Conservation (phyloP, 2,888 invertebrate species). For the Euphydryas editha region DNA sequence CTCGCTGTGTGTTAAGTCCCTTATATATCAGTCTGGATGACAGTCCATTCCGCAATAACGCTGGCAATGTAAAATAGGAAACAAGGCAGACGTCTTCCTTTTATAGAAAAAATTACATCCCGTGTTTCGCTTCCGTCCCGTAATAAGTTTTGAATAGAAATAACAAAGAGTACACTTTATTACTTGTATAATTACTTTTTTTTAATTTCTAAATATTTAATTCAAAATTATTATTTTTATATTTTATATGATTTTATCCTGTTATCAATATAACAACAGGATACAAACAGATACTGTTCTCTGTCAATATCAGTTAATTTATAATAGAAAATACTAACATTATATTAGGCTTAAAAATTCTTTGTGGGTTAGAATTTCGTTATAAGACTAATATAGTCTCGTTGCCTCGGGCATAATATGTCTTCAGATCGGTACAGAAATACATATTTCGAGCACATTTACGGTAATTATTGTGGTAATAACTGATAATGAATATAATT, state of each 20-base stretch:
- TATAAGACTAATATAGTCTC: not conserved
- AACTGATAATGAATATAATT: conserved; percentile 32
- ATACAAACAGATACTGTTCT: too few species aligned
- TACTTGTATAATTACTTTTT: not conserved
- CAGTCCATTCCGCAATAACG: not conserved
- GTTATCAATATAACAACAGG: too few species aligned
- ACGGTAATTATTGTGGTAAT: conserved; percentile 61
- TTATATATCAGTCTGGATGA: not conserved
- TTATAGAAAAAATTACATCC: conserved; percentile 22
- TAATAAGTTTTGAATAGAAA: conserved; percentile 4
- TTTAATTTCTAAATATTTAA: not conserved
- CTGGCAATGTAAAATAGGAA: conserved; percentile 17
- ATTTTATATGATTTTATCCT: too few species aligned
- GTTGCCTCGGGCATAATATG: not conserved
- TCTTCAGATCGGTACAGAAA: conserved; percentile 47
- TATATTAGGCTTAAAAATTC: not conserved
- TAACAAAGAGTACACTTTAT: not conserved
- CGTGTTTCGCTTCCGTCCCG: not conserved
- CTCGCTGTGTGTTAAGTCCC: not conserved
- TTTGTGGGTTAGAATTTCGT: too few species aligned
- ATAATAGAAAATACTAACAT: too few species aligned
- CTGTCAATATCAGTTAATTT: too few species aligned
- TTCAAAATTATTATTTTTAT: too few species aligned
- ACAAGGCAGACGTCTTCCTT: conserved; percentile 19
- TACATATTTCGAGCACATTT: conserved; percentile 56